These are phyloP conservation scores for Prionailurus bengalensis DNA, from an alignment of 2,113 vertebrate species.

Conservation along the genomic window DNA sequence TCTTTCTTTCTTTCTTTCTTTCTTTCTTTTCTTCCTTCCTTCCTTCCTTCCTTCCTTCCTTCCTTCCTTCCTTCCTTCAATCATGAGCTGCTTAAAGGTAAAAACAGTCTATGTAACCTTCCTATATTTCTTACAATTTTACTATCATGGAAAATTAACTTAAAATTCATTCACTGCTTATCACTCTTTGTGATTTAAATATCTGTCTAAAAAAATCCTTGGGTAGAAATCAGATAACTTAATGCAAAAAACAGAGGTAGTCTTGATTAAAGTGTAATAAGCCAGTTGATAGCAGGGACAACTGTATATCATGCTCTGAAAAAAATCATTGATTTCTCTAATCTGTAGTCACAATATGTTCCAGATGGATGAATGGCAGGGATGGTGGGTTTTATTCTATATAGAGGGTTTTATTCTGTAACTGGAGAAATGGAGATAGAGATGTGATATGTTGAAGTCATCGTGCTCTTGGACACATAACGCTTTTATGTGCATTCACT, in stretches of 20 bases:
- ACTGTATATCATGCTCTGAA: neutral
- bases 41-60: too few species aligned
- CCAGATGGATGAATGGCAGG: neutral
- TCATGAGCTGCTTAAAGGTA: conserved; percentile 47
- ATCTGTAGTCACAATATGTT: neutral
- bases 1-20: neutral
- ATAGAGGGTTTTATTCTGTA: conserved; percentile 47
- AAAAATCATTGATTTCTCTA: conserved; percentile 13
- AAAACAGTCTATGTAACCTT: conserved; percentile 22
- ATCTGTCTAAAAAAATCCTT: neutral
- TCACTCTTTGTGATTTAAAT: conserved; percentile 42
- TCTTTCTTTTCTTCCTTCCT: too few species aligned
- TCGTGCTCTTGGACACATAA: neutral
- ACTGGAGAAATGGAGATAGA: conserved; percentile 25
- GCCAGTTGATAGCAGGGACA: neutral
- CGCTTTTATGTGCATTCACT: neutral
- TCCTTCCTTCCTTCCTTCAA: neutral
- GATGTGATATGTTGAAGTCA: neutral
- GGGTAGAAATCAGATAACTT: conserved; percentile 16
- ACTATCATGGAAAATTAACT: conserved; percentile 45
- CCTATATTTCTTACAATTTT: conserved; percentile 50
- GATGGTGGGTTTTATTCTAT: conserved; percentile 38
- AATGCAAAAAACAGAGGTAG: neutral
- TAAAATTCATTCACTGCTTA: conserved; percentile 24
- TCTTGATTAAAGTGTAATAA: conserved; percentile 50